These are phyloP conservation scores for Actenoides lindsayi DNA, from an alignment of 2,113 vertebrate species.

Conservation along the genomic window DNA sequence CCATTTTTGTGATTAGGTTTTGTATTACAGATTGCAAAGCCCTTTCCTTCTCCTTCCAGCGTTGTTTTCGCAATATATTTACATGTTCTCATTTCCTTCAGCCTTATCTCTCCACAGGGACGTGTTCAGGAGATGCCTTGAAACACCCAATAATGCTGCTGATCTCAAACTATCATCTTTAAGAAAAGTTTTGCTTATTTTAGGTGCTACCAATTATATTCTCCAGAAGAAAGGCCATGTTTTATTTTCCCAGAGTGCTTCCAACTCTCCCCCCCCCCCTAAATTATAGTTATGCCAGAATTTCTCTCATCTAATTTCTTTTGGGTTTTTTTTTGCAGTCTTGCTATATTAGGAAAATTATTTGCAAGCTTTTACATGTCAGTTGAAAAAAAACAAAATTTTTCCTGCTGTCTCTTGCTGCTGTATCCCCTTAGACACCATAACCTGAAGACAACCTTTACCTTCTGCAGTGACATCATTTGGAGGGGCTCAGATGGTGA, in stretches of 20 bases:
- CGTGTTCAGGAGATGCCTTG: not conserved
- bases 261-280: not conserved
- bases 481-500: constrained; percentile 75
- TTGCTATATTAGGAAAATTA: not conserved
- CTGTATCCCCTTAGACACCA: not conserved
- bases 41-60: not conserved
- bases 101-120: not conserved
- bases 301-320: not conserved
- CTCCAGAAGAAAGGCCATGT: not conserved
- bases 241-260: not conserved
- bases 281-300: not conserved
- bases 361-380: not conserved
- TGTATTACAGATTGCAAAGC: not conserved
- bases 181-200: not conserved
- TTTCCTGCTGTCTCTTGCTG: not conserved
- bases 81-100: not conserved
- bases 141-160: not conserved
- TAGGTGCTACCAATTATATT: not conserved
- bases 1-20: not conserved
- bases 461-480: constrained; percentile 74
- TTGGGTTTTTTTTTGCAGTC: not conserved
- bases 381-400: not conserved
- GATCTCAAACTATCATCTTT: not conserved
- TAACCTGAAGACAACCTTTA: not conserved
- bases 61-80: not conserved